These are phyloP conservation scores for Leucophora obtusa DNA, from an alignment of 2,888 invertebrate species.

Conservation along the genomic window DNA sequence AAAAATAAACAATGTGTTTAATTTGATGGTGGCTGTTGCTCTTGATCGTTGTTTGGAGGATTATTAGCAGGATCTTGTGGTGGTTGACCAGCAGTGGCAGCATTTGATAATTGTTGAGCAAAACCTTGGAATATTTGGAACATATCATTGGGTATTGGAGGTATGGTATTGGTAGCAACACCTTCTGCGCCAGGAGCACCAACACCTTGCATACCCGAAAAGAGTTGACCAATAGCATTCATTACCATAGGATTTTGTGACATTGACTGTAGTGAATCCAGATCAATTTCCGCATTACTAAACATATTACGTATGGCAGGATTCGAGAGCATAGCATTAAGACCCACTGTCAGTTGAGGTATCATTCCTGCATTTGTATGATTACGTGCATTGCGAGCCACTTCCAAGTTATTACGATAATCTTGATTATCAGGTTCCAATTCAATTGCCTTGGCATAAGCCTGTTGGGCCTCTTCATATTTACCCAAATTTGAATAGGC, in stretches of 20 bases:
- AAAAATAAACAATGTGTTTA: slow-evolving; percentile 16
- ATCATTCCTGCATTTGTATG: slow-evolving; percentile 64
- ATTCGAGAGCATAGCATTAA: slow-evolving; percentile 73
- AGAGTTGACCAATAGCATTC: slow-evolving; percentile 71
- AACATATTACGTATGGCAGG: slow-evolving; percentile 74
- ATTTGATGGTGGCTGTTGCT: slow-evolving; percentile 69
- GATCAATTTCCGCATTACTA: slow-evolving; percentile 72
- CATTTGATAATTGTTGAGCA: slow-evolving; percentile 70
- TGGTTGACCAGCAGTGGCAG: slow-evolving; percentile 58
- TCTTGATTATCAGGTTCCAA: slow-evolving; percentile 95
- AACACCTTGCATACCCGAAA: slow-evolving; percentile 68
- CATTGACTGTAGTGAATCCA: slow-evolving; percentile 72
- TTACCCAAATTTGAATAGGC: slow-evolving; percentile 91
- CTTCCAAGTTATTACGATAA: slow-evolving; percentile 90
- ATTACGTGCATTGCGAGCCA: slow-evolving; percentile 82
- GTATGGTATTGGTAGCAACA: slow-evolving; percentile 47
- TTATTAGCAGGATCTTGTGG: slow-evolving; percentile 40
- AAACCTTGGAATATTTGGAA: slow-evolving; percentile 74
- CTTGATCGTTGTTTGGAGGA: slow-evolving; percentile 64
- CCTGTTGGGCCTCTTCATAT: slow-evolving; percentile 89
- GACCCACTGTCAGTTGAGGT: slow-evolving; percentile 71
- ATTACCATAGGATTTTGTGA: slow-evolving; percentile 73
- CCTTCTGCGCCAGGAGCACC: slow-evolving; percentile 55
- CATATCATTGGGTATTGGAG: slow-evolving; percentile 71
- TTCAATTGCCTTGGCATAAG: slow-evolving; percentile 92